Conservation (phyloP, 2,113 vertebrate genomes). For the Apteryx owenii region DNA sequence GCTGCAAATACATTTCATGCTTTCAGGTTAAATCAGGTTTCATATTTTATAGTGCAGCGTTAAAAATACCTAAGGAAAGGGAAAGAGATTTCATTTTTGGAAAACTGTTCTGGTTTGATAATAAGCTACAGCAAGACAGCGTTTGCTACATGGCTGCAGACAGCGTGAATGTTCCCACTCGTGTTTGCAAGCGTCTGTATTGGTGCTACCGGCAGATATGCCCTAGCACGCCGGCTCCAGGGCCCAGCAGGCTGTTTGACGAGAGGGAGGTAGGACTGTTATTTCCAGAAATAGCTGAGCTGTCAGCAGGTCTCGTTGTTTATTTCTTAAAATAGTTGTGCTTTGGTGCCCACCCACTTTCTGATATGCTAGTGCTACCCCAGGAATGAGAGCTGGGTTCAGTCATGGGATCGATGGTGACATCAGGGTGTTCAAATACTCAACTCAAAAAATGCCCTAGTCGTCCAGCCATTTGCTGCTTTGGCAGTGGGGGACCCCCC, state of each 20-base stretch:
- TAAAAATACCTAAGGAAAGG: background rate
- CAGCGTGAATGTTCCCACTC: background rate
- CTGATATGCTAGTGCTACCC: background rate
- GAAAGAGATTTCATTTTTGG: background rate
- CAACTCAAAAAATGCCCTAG: background rate
- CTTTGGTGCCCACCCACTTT: background rate
- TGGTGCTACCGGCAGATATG: background rate
- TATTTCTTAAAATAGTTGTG: background rate
- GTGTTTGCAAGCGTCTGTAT: background rate
- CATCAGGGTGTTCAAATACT: background rate
- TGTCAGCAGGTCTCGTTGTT: background rate
- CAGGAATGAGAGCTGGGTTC: background rate
- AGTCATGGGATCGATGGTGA: background rate
- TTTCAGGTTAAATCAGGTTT: background rate
- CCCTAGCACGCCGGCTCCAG: background rate
- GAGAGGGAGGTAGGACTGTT: background rate
- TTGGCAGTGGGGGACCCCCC: background rate
- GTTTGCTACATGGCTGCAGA: background rate
- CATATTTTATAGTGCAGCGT: background rate
- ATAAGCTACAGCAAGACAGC: background rate
- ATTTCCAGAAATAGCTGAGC: background rate
- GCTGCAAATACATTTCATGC: background rate
- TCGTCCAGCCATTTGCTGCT: background rate
- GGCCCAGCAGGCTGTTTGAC: background rate
- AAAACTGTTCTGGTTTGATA: background rate